Percentiles rank a stretch among this genome's conserved stretches.
phyloP scores from a whole-genome alignment of 2,113 vertebrate species.

The Seriola rivoliana region DNA sequence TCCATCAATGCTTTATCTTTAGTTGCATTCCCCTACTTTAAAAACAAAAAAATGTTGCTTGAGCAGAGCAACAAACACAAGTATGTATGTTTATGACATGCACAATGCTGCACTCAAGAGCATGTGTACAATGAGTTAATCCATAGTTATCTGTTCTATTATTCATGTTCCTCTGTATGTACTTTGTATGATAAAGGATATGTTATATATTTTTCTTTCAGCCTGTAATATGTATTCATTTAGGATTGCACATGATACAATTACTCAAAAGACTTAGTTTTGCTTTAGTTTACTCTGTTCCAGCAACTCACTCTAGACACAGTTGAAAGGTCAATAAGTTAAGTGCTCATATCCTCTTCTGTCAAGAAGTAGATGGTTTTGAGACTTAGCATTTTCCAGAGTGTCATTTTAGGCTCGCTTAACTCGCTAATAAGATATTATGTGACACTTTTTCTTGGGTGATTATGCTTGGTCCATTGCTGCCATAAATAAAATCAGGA shows the following conservation, averaged over 20 bases:
- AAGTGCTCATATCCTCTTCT: too few species aligned
- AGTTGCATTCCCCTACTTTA: not conserved
- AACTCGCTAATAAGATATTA: too few species aligned
- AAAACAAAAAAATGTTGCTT: not conserved
- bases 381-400: too few species aligned
- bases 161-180: not conserved
- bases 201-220: not conserved
- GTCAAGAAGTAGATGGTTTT: too few species aligned
- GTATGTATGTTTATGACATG: not conserved
- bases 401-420: too few species aligned
- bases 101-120: not conserved
- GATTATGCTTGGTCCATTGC: too few species aligned
- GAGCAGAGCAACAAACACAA: not conserved
- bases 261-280: not conserved
- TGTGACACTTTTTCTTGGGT: too few species aligned
- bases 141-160: not conserved
- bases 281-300: too few species aligned
- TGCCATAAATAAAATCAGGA: too few species aligned
- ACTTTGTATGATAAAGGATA: not conserved
- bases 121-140: not conserved
- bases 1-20: not conserved
- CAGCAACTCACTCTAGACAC: not conserved
- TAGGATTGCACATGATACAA: not conserved
- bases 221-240: not conserved
- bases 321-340: not conserved